Evolutionary conservation across 1,140 invertebrate species (phyloP).

Genomic region (Bombus affinis): DNA sequence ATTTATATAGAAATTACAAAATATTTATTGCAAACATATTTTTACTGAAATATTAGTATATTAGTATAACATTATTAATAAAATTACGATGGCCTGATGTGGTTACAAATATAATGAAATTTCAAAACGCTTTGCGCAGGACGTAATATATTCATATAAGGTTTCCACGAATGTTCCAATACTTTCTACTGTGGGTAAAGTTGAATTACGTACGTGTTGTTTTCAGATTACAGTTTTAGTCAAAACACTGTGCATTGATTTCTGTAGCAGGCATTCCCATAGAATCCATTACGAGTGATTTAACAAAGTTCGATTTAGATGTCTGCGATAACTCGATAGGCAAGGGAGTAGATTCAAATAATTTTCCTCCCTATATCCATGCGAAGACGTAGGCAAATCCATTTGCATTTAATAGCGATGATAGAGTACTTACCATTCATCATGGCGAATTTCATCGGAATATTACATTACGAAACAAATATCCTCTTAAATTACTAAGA

Average conservation of each 20-base stretch:
- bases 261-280: background rate
- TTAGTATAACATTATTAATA: no score
- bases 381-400: background rate
- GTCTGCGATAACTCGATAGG: background rate
- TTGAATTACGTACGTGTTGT: background rate
- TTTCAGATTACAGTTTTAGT: background rate
- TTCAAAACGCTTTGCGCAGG: no score
- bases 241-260: background rate
- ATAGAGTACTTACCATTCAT: background rate
- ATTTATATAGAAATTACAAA: no score
- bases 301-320: background rate
- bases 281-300: slow-evolving; percentile 13
- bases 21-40: no score
- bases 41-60: no score
- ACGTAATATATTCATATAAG: no score
- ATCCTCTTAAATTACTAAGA: background rate
- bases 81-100: no score
- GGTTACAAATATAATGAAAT: no score
- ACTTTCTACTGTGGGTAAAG: background rate
- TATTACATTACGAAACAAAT: background rate
- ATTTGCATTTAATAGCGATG: slow-evolving; percentile 3
- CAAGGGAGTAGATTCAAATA: background rate
- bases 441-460: background rate
- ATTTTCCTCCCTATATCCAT: background rate
- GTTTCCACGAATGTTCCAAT: no score